These are phyloP conservation scores for Ostrea denselamellosa DNA, from an alignment of 1,140 invertebrate species.

Conservation along the genomic window DNA sequence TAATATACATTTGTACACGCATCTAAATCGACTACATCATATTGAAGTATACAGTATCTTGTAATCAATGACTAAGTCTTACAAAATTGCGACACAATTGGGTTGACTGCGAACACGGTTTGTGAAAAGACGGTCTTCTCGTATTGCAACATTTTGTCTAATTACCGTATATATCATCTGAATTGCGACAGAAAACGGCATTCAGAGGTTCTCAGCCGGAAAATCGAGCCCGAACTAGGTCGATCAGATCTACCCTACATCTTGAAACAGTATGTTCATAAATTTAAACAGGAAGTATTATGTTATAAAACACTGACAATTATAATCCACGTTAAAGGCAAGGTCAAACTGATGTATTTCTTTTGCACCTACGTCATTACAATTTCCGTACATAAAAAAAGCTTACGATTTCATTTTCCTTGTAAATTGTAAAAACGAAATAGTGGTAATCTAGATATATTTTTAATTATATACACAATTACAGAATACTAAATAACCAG, in stretches of 20 bases:
- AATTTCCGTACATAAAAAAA: neutral
- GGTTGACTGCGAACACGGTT: constrained; percentile 23
- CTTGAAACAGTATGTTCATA: neutral
- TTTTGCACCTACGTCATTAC: neutral
- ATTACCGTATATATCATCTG: constrained; percentile 28
- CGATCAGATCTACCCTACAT: neutral
- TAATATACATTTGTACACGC: neutral
- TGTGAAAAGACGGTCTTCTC: neutral
- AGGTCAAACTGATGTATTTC: neutral
- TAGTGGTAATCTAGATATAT: no score
- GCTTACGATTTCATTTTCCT: neutral
- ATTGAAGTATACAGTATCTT: neutral
- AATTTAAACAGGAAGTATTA: constrained; percentile 20
- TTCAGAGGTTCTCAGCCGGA: constrained; percentile 29
- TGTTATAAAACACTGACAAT: constrained; percentile 29
- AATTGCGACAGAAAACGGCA: constrained; percentile 25
- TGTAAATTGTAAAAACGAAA: neutral
- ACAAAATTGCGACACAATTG: constrained; percentile 7
- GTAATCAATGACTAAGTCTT: constrained; percentile 22
- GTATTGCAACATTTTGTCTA: constrained; percentile 36
- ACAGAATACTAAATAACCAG: no score
- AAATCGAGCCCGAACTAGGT: constrained; percentile 11
- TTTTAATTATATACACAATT: no score
- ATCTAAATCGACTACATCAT: neutral
- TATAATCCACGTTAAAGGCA: neutral